phyloP scores from a whole-genome alignment of 2,797 vertebrate genomes.

The Pteropus rufus region DNA sequence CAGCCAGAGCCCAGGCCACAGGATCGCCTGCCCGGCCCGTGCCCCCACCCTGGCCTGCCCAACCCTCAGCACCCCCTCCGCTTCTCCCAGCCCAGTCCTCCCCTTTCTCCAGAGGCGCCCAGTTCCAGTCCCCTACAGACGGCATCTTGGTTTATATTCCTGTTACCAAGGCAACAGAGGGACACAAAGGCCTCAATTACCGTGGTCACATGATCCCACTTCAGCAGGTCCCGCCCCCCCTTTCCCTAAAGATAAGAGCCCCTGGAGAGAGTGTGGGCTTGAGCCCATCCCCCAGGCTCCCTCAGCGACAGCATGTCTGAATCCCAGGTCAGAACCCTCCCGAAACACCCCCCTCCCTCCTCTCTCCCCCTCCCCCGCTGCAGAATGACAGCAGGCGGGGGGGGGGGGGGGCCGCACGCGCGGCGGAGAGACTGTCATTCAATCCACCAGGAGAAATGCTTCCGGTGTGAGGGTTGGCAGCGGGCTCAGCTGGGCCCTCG shows the following conservation, averaged over 20 bases:
- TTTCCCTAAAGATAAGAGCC: constrained; percentile 32
- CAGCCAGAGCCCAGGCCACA: neutral
- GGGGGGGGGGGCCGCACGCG: neutral
- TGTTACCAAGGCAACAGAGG: constrained; percentile 71
- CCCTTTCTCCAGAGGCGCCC: constrained; percentile 60
- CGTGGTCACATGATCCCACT: constrained; percentile 54
- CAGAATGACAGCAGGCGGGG: neutral
- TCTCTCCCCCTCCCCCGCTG: too few relatives aligned
- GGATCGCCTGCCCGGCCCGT: neutral
- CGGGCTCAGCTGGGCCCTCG: neutral
- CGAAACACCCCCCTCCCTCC: fast-evolving
- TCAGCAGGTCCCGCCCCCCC: constrained; percentile 23
- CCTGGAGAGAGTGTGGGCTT: neutral
- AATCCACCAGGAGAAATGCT: neutral
- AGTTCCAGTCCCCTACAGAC: constrained; percentile 58
- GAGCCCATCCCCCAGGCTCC: constrained; percentile 47
- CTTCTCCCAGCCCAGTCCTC: neutral
- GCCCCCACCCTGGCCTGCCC: neutral
- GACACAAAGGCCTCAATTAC: constrained; percentile 75
- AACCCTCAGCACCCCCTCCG: neutral
- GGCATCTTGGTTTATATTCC: constrained; percentile 74
- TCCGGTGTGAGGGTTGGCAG: neutral
- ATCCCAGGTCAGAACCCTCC: neutral
- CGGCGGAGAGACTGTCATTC: neutral
- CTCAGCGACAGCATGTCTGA: neutral